Conservation (phyloP, 2,797 vertebrate genomes). For the Urocyon cinereoargenteus region DNA sequence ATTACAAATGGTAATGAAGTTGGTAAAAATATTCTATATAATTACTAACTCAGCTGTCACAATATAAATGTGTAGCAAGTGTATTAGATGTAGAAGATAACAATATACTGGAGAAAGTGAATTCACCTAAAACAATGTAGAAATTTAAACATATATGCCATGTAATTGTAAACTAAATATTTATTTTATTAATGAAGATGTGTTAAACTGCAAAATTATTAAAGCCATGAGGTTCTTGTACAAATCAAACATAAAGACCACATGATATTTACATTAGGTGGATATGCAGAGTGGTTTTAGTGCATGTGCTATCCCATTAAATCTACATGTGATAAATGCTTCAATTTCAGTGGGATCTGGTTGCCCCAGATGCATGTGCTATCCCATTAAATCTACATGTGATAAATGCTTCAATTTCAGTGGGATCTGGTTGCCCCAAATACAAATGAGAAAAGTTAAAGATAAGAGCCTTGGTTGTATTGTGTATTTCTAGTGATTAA, state of each 20-base stretch:
- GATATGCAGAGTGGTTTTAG: neutral
- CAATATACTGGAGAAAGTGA: neutral
- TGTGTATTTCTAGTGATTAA: neutral
- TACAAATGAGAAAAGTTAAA: neutral
- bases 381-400: neutral
- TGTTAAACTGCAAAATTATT: neutral
- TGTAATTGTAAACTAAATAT: neutral
- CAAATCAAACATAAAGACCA: neutral
- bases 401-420: neutral
- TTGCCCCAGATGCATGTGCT: neutral
- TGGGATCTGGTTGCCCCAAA: neutral
- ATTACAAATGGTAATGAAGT: neutral
- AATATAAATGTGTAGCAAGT: neutral
- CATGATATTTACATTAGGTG: neutral
- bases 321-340: neutral
- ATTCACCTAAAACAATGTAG: neutral
- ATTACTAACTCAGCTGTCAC: neutral
- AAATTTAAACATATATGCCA: neutral
- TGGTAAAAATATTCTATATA: conserved; percentile 39
- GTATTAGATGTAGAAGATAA: neutral
- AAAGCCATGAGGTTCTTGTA: neutral
- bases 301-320: neutral
- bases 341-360: neutral
- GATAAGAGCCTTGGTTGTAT: neutral
- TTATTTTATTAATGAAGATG: conserved; percentile 17